Percentiles rank a stretch among this genome's conserved stretches.
Conservation (phyloP, 37 sponge, comb jelly and placozoan genomes). For the Theonella swinhoei region DNA sequence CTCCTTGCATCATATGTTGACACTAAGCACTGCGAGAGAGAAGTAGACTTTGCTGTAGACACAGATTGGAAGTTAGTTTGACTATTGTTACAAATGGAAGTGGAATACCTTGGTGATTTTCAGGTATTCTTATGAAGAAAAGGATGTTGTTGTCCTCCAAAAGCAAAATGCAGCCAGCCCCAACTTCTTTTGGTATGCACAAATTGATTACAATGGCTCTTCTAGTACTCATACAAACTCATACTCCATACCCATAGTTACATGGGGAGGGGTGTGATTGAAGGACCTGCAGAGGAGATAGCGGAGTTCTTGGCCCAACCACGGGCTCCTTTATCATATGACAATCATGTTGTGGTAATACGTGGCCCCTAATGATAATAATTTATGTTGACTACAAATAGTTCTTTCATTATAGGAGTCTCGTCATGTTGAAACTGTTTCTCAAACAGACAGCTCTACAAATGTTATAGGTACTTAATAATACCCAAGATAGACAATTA, state of each 20-base stretch:
- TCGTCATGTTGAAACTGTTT: not conserved
- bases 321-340: slow-evolving; percentile 28
- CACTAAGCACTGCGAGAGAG: slow-evolving; percentile 12
- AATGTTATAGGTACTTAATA: slow-evolving; percentile 22
- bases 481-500: too few relatives aligned
- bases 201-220: not conserved
- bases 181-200: slow-evolving; percentile 11
- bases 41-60: slow-evolving; percentile 11
- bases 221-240: not conserved
- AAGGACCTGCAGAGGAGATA: slow-evolving; percentile 19
- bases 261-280: slow-evolving; percentile 19
- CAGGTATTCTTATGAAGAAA: slow-evolving; percentile 67
- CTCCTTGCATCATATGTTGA: slow-evolving; percentile 65
- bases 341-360: slow-evolving; percentile 40
- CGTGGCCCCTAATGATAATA: not conserved
- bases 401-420: slow-evolving; percentile 11
- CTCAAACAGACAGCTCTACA: not conserved
- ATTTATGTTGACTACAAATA: not conserved
- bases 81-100: not conserved
- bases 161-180: slow-evolving; percentile 34
- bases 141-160: slow-evolving; percentile 55
- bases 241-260: not conserved
- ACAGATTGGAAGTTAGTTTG: slow-evolving; percentile 70
- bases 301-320: slow-evolving; percentile 3
- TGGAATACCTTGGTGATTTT: not conserved